phyloP scores from a whole-genome alignment of 2,797 vertebrate genomes.

The Acanthurus lineatus region DNA sequence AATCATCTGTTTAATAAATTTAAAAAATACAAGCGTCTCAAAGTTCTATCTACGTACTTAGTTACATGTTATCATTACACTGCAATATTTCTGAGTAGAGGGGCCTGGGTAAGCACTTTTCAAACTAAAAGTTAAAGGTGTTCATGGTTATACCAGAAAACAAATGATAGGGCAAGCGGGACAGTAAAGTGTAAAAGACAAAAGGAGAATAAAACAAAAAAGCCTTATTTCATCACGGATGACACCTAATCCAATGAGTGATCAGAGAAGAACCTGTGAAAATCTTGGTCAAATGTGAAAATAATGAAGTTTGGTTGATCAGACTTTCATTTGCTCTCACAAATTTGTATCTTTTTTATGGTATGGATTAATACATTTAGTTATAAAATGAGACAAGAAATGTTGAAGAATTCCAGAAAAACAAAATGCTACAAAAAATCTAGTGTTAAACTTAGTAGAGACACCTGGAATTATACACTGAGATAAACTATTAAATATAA shows the following conservation, averaged over 20 bases:
- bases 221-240: background rate
- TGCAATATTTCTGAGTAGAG: background rate
- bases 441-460: constrained; percentile 1
- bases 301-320: background rate
- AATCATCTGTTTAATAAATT: background rate
- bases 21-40: background rate
- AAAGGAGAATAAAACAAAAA: background rate
- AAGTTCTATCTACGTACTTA: background rate
- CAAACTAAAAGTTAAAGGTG: background rate
- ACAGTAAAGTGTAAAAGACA: background rate
- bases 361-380: background rate
- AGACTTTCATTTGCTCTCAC: background rate
- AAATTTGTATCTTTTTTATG: background rate
- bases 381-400: background rate
- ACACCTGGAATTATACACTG: background rate
- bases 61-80: background rate
- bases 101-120: background rate
- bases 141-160: background rate
- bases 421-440: background rate
- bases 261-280: background rate
- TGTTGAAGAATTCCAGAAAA: background rate
- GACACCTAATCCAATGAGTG: background rate
- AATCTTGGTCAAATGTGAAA: background rate
- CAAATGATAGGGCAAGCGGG: background rate
- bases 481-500: background rate